Evolutionary conservation across 2,113 vertebrate genomes (phyloP).

Genomic region (Embiotoca jacksoni): DNA sequence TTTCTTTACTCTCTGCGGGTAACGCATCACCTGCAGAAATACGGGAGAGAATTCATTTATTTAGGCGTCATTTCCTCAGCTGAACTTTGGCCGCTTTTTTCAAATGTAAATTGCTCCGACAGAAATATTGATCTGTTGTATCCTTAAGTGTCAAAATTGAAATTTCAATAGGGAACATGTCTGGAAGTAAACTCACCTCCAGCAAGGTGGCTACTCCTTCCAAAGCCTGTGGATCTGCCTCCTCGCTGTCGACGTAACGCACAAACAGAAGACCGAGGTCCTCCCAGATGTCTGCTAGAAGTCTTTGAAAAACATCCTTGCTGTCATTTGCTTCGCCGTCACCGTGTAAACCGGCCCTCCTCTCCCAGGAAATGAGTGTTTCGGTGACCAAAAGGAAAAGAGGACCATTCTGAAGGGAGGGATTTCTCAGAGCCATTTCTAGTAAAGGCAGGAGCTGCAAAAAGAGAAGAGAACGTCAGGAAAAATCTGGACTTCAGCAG

Average conservation of each 20-base stretch:
- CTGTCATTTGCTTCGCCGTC: conserved; percentile 43
- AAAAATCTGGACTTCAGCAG: neutral
- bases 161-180: conserved; percentile 6
- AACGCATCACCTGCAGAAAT: conserved; percentile 84
- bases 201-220: conserved; percentile 89
- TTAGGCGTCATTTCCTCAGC: conserved; percentile 1
- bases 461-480: conserved; percentile 15
- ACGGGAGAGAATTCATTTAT: conserved; percentile 20
- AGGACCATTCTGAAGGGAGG: conserved; percentile 87
- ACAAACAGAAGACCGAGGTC: conserved; percentile 86
- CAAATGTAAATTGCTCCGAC: conserved; percentile 9
- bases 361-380: conserved; percentile 92
- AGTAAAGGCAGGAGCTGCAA: conserved; percentile 90
- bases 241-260: conserved; percentile 81
- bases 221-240: conserved; percentile 84
- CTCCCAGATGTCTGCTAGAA: conserved; percentile 91
- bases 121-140: conserved; percentile 14
- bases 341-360: conserved; percentile 76
- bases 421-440: conserved; percentile 84
- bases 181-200: conserved; percentile 68
- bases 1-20: conserved; percentile 77
- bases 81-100: neutral
- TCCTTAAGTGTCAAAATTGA: neutral
- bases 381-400: conserved; percentile 90
- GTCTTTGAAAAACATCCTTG: conserved; percentile 80